These are phyloP conservation scores for Leucophenga montana DNA, from an alignment of 2,888 invertebrate species.

Conservation along the genomic window DNA sequence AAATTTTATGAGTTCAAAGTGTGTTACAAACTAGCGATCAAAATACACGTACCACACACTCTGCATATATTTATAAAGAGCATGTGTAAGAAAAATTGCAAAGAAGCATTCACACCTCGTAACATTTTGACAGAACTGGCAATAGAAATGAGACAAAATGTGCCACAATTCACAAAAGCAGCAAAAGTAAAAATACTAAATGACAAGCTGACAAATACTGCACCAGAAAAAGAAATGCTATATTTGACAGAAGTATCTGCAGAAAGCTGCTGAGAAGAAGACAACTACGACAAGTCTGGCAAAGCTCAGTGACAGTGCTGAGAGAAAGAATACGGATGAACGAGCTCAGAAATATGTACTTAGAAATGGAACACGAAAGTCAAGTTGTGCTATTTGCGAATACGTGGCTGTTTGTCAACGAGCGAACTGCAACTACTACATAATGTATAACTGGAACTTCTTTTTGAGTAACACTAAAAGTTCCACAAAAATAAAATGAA, in stretches of 20 bases:
- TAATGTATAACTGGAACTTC: no score
- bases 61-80: no score
- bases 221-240: background rate
- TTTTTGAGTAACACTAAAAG: background rate
- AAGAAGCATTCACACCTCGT: constrained; percentile 12
- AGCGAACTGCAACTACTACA: background rate
- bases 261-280: background rate
- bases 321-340: background rate
- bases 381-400: constrained; percentile 11
- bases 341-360: background rate
- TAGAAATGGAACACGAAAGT: constrained; percentile 8
- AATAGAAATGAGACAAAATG: constrained; percentile 1
- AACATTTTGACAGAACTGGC: background rate
- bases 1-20: no score
- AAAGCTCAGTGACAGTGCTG: background rate
- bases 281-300: background rate
- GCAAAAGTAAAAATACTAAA: background rate
- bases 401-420: constrained; percentile 1
- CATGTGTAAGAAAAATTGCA: background rate
- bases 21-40: no score
- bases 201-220: constrained; percentile 14
- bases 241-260: constrained; percentile 10
- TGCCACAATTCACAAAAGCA: background rate
- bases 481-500: background rate
- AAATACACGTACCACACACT: no score